Evolutionary conservation across 2,888 invertebrate species (phyloP), one percentile per base, ranked within the genome.

Genomic region (Melinopterus prodromus): DNA sequence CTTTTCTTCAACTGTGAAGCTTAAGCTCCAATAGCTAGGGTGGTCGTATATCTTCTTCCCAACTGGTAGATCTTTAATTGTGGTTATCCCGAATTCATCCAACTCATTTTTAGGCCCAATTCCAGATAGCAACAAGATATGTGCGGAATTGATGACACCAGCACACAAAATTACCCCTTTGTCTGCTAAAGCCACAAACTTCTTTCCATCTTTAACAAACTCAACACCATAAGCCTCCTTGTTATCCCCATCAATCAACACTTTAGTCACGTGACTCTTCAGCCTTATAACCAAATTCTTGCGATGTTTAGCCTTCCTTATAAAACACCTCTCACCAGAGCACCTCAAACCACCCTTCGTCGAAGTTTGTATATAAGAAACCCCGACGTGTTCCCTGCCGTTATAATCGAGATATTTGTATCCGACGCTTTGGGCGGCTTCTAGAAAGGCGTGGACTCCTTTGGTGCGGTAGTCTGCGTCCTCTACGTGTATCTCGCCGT

Each of bases 221-320:
- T 88, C 86, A 2, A 90, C 87, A 6, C 89, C 89, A 12, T 85
- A 80, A 0, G 93, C 92, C 83, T 95, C 92, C 83, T 95, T 93
- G 70, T 91, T 92, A 0, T 90, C 91, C 5, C 89, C 88, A 83
- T 93, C 91, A 80, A 93, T 91, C 12, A 94, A 83, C 26, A 94
- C 88, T 87, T 91, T 92, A 0, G 91, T 91, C 0, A 92, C 94
- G 86, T 92, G 90, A 81, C 92, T 92, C 26, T 90, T 87, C 84
- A 93, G 93, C 6, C 92, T 90, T 9, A 95, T 89, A 79, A 92
- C 91, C 14, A 95, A 89, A 85, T 95, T 95, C 38, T 88, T 90
- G 81, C 95, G 89, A 36, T 90, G 88, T 53, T 90, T 90, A 0
- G 91, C 91, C 0, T 69, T 35, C 14, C 69, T 16, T 6, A 76